phyloP scores from a whole-genome alignment of 2,113 vertebrate genomes.

The Hoplias malabaricus region DNA sequence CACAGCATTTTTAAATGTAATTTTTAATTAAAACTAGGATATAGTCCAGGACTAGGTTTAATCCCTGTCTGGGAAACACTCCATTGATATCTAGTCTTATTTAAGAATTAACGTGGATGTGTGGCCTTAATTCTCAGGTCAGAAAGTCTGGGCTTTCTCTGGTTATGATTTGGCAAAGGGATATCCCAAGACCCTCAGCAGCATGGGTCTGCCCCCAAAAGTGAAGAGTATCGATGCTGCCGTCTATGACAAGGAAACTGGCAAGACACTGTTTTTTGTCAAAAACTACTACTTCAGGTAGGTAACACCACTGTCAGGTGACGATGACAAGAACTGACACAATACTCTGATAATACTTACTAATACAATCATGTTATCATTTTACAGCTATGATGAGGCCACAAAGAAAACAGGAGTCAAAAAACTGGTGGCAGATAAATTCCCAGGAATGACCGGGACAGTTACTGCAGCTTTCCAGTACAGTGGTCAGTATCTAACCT shows the following conservation, averaged over 20 bases:
- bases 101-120: neutral
- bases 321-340: neutral
- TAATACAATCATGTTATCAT: neutral
- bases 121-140: conserved; percentile 63
- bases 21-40: neutral
- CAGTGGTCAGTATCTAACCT: conserved; percentile 66
- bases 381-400: conserved; percentile 77
- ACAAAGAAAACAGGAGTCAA: conserved; percentile 67
- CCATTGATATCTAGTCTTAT: too few relatives aligned
- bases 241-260: conserved; percentile 63
- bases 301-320: conserved; percentile 18
- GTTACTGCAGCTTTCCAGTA: conserved; percentile 80
- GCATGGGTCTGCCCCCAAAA: conserved; percentile 71
- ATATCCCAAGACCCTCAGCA: conserved; percentile 78
- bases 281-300: conserved; percentile 84
- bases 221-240: conserved; percentile 81
- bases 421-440: conserved; percentile 68
- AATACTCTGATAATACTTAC: neutral
- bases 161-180: conserved; percentile 75
- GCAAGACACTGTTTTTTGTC: conserved; percentile 84
- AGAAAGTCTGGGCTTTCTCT: conserved; percentile 79
- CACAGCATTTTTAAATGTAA: neutral
- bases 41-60: too few relatives aligned
- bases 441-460: conserved; percentile 67
- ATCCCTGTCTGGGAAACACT: too few relatives aligned